These are phyloP conservation scores for Vireo griseus DNA, from an alignment of 2,797 vertebrate genomes.

Conservation along the genomic window DNA sequence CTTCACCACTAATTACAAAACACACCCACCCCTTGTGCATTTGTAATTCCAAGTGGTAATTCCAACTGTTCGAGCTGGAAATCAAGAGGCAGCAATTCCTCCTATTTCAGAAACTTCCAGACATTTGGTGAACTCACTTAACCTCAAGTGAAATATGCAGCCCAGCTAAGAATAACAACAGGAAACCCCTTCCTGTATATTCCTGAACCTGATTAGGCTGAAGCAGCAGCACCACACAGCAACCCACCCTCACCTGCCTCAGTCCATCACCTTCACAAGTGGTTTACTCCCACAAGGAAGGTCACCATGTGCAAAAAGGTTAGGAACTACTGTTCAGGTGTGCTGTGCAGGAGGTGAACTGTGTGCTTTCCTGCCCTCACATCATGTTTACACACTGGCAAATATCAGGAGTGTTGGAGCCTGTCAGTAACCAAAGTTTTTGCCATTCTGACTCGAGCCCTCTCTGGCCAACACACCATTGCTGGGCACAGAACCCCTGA, in stretches of 20 bases:
- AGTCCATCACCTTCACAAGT: not conserved
- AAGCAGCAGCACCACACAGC: not conserved
- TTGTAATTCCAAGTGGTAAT: not conserved
- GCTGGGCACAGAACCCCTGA: not conserved
- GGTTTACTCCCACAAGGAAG: not conserved
- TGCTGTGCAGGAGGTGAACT: not conserved
- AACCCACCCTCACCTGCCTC: not conserved
- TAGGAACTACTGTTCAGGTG: not conserved
- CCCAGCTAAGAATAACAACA: not conserved
- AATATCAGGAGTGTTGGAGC: not conserved
- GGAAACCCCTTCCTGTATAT: not conserved
- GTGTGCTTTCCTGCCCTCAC: fast-evolving
- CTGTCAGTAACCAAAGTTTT: not conserved
- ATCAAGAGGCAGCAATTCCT: not conserved
- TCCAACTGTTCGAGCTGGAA: not conserved
- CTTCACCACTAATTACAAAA: not conserved
- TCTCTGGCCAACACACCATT: not conserved
- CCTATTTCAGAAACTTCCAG: not conserved
- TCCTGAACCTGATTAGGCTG: not conserved
- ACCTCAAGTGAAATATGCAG: not conserved
- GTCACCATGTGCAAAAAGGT: not conserved
- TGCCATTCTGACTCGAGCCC: not conserved
- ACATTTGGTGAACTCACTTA: not conserved
- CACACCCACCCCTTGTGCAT: not conserved
- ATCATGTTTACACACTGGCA: fast-evolving